Evolutionary conservation across 2,888 invertebrate species (phyloP).

Genomic region (Tortricodes alternella): DNA sequence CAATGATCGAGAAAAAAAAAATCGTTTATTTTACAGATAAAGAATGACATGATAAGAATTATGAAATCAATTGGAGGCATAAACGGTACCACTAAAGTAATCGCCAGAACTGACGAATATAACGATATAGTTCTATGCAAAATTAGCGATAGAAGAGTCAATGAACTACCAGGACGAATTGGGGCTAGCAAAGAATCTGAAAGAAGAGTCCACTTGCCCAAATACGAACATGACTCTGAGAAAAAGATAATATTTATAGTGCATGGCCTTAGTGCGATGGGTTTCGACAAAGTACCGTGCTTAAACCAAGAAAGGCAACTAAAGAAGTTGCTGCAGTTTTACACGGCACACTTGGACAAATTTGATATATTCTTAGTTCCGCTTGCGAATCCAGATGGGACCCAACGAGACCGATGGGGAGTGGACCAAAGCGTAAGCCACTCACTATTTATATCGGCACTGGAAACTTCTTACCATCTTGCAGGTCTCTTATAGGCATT

Average conservation of each 20-base stretch:
- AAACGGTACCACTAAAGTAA: slow-evolving; percentile 48
- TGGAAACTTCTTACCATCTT: too few species aligned
- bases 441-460: too few species aligned
- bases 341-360: slow-evolving; percentile 57
- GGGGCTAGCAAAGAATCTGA: too few species aligned
- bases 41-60: slow-evolving; percentile 42
- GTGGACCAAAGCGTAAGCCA: too few species aligned
- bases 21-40: slow-evolving; percentile 42
- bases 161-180: too few species aligned
- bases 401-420: too few species aligned
- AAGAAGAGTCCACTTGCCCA: slow-evolving; percentile 57
- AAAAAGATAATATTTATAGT: slow-evolving; percentile 71
- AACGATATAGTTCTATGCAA: slow-evolving; percentile 62
- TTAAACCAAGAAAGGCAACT: slow-evolving; percentile 39
- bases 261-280: slow-evolving; percentile 62
- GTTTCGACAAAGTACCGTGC: slow-evolving; percentile 40
- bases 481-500: too few species aligned
- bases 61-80: slow-evolving; percentile 40
- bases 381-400: slow-evolving; percentile 70
- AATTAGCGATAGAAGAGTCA: too few species aligned
- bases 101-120: slow-evolving; percentile 60
- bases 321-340: slow-evolving; percentile 48
- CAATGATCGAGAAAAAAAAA: too few species aligned
- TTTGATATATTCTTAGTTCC: slow-evolving; percentile 72
- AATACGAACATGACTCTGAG: slow-evolving; percentile 52